Percentiles rank a stretch among this genome's conserved stretches.
These are phyloP conservation scores for Ormyrus thymus DNA, from an alignment of 2,888 invertebrate genomes.

Conservation along the genomic window DNA sequence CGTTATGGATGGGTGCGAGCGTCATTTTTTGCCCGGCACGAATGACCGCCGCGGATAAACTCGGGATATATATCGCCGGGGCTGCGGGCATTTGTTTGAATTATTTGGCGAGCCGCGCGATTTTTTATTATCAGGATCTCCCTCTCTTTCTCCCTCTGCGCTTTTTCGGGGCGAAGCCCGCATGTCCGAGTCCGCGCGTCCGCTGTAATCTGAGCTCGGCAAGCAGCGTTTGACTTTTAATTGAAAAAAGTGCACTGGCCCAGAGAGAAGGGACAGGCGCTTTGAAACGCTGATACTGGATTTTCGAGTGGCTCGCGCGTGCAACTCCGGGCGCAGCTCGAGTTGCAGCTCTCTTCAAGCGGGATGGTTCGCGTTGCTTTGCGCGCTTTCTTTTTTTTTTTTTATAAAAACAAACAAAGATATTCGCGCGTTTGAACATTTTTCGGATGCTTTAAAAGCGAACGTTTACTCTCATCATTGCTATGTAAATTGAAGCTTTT, in stretches of 20 bases:
- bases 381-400: too few relatives aligned
- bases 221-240: constrained; percentile 34
- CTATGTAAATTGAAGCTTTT: too few relatives aligned
- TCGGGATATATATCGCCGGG: constrained; percentile 68
- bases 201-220: constrained; percentile 10
- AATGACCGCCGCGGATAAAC: constrained; percentile 74
- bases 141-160: constrained; percentile 5
- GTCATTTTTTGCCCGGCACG: constrained; percentile 69
- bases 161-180: constrained; percentile 19
- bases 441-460: too few relatives aligned
- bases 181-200: constrained; percentile 20
- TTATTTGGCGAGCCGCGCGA: constrained; percentile 70
- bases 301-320: too few relatives aligned
- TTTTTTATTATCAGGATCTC: constrained; percentile 72
- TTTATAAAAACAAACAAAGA: too few relatives aligned
- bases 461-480: too few relatives aligned
- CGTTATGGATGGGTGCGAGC: constrained; percentile 70
- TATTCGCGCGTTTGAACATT: too few relatives aligned
- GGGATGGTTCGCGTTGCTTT: too few relatives aligned
- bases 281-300: too few relatives aligned
- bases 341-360: too few relatives aligned
- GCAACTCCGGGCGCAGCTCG: too few relatives aligned
- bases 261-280: too few relatives aligned
- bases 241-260: constrained; percentile 31
- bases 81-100: constrained; percentile 72